phyloP scores from a whole-genome alignment of 2,888 invertebrate species.

The Sacculina carcini region DNA sequence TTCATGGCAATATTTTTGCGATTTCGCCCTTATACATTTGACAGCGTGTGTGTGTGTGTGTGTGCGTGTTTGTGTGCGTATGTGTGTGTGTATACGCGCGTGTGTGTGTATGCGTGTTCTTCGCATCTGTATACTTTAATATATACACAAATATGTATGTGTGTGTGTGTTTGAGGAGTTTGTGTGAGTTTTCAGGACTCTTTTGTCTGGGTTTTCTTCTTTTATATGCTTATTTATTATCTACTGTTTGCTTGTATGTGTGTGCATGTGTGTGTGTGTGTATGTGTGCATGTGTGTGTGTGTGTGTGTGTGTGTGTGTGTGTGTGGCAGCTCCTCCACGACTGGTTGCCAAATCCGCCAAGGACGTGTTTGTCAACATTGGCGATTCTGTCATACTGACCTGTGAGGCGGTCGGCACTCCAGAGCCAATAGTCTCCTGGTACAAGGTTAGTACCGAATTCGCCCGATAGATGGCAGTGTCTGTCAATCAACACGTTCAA shows the following conservation, averaged over 20 bases:
- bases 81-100: no score
- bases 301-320: conserved; percentile 4
- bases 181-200: no score
- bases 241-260: no score
- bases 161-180: neutral
- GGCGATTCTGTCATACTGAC: conserved; percentile 86
- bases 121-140: no score
- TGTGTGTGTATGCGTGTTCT: no score
- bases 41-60: no score
- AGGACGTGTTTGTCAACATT: conserved; percentile 85
- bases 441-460: conserved; percentile 38
- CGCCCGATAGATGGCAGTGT: neutral
- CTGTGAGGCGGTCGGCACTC: conserved; percentile 42
- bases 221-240: neutral
- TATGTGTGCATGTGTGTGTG: neutral
- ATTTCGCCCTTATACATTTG: no score
- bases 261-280: neutral
- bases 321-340: conserved; percentile 48
- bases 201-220: neutral
- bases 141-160: conserved; percentile 1
- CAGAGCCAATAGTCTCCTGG: conserved; percentile 85
- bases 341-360: conserved; percentile 81
- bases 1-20: no score
- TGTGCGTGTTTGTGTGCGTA: no score
- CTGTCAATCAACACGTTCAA: neutral